Conservation (phyloP, 2,113 vertebrate species). For the Oncorhynchus keta region DNA sequence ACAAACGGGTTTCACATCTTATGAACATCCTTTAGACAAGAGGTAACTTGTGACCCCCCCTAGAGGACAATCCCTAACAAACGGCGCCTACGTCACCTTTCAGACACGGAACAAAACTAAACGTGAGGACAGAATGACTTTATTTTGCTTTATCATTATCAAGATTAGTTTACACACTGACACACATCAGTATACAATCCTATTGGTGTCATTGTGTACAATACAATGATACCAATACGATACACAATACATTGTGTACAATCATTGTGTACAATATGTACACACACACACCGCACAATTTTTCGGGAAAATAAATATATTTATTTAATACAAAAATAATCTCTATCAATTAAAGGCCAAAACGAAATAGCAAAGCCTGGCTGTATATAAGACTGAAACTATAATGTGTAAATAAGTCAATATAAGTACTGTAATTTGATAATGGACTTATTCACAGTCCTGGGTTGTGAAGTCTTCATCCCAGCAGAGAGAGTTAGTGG, state of each 20-base stretch:
- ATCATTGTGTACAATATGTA: neutral
- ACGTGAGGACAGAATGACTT: neutral
- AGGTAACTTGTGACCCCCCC: neutral
- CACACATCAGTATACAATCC: neutral
- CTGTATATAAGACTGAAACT: neutral
- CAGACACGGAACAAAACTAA: neutral
- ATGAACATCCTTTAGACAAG: neutral
- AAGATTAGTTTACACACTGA: neutral
- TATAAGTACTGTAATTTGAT: neutral
- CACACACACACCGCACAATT: neutral
- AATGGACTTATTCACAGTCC: neutral
- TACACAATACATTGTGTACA: too few species aligned
- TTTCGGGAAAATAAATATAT: neutral
- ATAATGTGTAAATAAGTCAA: neutral
- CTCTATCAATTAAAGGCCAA: neutral
- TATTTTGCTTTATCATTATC: neutral
- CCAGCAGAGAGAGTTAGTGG: neutral
- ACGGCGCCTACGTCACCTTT: neutral
- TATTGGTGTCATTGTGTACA: neutral
- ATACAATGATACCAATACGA: too few species aligned
- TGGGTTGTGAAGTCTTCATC: neutral
- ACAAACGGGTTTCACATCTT: constrained; percentile 11
- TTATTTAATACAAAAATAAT: neutral
- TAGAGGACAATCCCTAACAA: neutral
- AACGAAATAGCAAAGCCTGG: neutral